These are phyloP conservation scores for Elaphurus davidianus DNA, from an alignment of 2,113 vertebrate genomes.

Conservation along the genomic window DNA sequence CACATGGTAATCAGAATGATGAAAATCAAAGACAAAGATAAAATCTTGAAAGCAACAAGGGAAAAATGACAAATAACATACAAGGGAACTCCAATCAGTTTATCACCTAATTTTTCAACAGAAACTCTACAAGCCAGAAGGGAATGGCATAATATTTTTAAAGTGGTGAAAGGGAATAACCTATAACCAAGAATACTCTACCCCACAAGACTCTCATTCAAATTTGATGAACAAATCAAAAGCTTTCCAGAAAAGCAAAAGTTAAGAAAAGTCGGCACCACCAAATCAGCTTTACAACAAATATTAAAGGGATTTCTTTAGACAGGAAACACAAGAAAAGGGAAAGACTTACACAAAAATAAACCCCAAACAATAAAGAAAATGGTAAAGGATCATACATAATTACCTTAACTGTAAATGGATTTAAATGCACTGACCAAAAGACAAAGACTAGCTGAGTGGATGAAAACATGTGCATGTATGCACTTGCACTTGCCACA, in stretches of 20 bases:
- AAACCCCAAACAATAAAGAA: background rate
- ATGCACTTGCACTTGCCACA: background rate
- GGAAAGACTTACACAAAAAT: background rate
- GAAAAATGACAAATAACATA: background rate
- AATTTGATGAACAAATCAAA: background rate
- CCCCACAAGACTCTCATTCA: background rate
- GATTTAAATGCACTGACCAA: background rate
- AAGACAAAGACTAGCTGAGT: background rate
- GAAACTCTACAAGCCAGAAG: background rate
- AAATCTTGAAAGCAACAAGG: background rate
- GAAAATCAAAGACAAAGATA: background rate
- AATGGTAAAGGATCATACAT: background rate
- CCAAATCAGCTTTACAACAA: background rate
- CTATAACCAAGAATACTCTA: background rate
- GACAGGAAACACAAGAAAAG: background rate
- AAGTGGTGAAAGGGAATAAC: background rate
- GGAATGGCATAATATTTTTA: background rate
- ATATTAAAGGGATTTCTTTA: background rate
- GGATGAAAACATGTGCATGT: background rate
- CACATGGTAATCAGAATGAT: background rate
- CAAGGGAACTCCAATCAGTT: background rate
- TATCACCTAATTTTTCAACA: background rate
- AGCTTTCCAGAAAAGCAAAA: background rate
- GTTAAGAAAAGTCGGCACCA: background rate
- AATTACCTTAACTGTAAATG: background rate